Conservation (phyloP, 2,797 vertebrate genomes). For the Hoplostethus mediterraneus region DNA sequence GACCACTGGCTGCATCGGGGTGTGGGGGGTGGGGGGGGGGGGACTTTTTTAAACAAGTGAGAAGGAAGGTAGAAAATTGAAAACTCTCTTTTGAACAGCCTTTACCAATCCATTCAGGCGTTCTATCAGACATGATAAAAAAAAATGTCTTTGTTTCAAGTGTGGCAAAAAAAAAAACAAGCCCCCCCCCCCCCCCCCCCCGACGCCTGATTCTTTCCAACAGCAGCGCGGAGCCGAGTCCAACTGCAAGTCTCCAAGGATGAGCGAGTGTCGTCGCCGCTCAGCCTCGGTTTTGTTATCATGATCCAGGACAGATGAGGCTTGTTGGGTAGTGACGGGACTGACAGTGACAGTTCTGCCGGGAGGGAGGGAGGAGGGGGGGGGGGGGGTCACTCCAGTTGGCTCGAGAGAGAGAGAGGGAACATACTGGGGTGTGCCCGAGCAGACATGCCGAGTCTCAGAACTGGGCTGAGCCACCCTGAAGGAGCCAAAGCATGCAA, state of each 20-base stretch:
- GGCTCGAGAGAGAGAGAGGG: conserved; percentile 49
- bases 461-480: conserved; percentile 68
- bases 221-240: conserved; percentile 37
- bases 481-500: conserved; percentile 79
- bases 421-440: conserved; percentile 59
- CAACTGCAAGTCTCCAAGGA: conserved; percentile 39
- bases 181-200: no score
- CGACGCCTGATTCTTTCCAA: conserved; percentile 14
- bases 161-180: neutral
- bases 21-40: neutral
- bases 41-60: conserved; percentile 3
- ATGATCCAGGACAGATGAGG: conserved; percentile 59
- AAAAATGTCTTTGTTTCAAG: conserved; percentile 12
- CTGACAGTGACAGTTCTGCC: conserved; percentile 55
- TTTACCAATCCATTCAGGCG: neutral
- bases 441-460: conserved; percentile 55
- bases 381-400: conserved; percentile 55
- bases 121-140: conserved; percentile 4
- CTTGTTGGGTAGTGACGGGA: conserved; percentile 51
- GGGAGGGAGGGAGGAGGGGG: conserved; percentile 29
- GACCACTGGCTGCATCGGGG: neutral
- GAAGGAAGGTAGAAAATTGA: neutral
- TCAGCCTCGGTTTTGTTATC: conserved; percentile 28
- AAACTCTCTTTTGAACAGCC: neutral
- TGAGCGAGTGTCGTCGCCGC: conserved; percentile 20